Evolutionary conservation across 2,113 vertebrate species (phyloP), one percentile per base, ranked within the genome.

Genomic region (Microcebus ravelobensis): DNA sequence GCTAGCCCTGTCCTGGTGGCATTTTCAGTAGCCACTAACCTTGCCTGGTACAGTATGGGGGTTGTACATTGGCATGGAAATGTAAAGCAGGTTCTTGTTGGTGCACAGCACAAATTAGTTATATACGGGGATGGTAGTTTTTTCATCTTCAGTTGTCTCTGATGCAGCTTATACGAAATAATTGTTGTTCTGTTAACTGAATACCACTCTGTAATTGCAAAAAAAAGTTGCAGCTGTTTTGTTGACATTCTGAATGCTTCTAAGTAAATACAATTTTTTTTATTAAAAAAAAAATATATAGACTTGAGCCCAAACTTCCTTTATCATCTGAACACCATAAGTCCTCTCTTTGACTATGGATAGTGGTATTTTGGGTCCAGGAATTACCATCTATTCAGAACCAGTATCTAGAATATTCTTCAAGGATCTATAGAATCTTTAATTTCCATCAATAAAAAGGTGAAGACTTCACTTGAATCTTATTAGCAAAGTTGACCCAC

Each of bases 241-340:
- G 99, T 99, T 98, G 99, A 99, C 99, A 99, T 99, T 99, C 98
- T 99, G 99, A 99, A 99, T 99, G 99, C 99, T 99, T 99, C 99
- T 99, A 98, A 99, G 99, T 99, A 99, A 99, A 99, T 98, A 98
- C 18, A 39, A 15, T 61, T 29, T 80, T 80, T 71, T 42, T 5
- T 61, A 61, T 61, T 61, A 61, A 10, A 61, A 61, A 61, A 59
- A 25, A 59, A 21, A 71, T 42, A 52, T 5, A 42, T 42, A n/a
- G 80, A 87, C 17, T 85, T 83, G 67, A 89, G 29, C 57, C 79
- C 70, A 76, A 17, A 92, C 9, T 48, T 71, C 52, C 73, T 15
- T 83, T 84, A 65, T 76, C 29, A 59, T 39, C 34, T 77, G n/a
- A 94, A 6, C 5, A 48, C 25, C 61, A 18, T 21, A 59, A 29